Percentiles rank a stretch among this genome's conserved stretches.
Conservation (phyloP, 1,140 invertebrate genomes). For the Stenopsyche tienmushanensis region DNA sequence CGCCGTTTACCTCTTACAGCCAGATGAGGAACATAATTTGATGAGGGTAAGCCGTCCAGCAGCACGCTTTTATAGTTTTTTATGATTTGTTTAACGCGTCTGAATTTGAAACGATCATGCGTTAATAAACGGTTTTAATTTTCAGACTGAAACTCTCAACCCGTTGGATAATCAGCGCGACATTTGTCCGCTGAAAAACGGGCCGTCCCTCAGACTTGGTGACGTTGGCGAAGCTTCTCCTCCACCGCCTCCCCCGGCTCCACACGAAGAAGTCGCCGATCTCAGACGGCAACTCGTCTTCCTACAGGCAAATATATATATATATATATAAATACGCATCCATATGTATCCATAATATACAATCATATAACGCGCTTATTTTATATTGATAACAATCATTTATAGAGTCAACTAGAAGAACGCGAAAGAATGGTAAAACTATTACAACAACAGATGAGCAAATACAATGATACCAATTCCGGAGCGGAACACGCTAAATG, state of each 20-base stretch:
- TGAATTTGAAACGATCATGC: no score
- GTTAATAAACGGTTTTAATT: conserved; percentile 31
- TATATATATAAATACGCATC: background rate
- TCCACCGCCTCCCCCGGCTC: conserved; percentile 51
- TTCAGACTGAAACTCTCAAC: conserved; percentile 80
- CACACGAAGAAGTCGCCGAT: conserved; percentile 70
- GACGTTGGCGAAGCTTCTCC: conserved; percentile 60
- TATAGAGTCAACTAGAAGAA: conserved; percentile 55
- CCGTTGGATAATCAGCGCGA: conserved; percentile 67
- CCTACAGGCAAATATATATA: conserved; percentile 67
- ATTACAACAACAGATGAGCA: conserved; percentile 55
- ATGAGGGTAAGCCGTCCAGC: conserved; percentile 60
- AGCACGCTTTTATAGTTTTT: conserved; percentile 29
- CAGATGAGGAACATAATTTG: conserved; percentile 57
- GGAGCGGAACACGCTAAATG: conserved; percentile 35
- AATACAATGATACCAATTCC: conserved; percentile 40
- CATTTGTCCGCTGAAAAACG: conserved; percentile 71
- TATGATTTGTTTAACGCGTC: conserved; percentile 11
- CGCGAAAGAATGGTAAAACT: conserved; percentile 54
- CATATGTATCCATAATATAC: background rate
- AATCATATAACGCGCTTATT: background rate
- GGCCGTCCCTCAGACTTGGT: conserved; percentile 67
- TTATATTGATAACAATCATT: conserved; percentile 21
- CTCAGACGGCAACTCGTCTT: conserved; percentile 75
- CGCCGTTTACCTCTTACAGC: conserved; percentile 53